Base-by-base conservation (phyloP, 2,888 invertebrate genomes). In the Marronus borbonicus region DNA sequence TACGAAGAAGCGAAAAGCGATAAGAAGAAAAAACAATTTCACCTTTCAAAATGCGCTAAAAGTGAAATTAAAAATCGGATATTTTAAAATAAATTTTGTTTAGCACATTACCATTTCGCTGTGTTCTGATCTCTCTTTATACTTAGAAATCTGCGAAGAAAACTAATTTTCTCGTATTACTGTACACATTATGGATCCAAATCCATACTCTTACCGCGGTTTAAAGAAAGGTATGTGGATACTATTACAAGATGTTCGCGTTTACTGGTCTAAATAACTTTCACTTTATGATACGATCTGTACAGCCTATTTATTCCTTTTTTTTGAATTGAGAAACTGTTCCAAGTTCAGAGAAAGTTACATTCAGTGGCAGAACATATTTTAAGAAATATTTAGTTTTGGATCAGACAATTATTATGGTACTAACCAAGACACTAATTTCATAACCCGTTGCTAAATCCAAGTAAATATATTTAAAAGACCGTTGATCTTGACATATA, bases 311-410 rank as follows among this genome's bases (percentile, higher is more conserved):
- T 58, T 55, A 17, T 28, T 36, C 3, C 0, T 36, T 36, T 36
- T 20, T 28, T 31, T 62, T 24, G 31, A 31, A 28, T 62, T 28
- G 28, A 31, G 28, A 62, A 62, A 62, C 12, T 60, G 44, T 74
- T 62, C 60, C 74, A 74, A 74, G 74, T 74, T 74, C 74, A 62
- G 74, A 74, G 74, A 74, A 74, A 74, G 74, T 60, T 70, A 36
- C 31, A 5, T 5, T 20, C 12, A 55, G n/a, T 4, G 55, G 8
- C n/a, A 20, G 17, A 17, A 44, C 12, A 44, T 44, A 44, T 44
- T 44, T 12, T 44, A 44, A 44, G 44, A 8, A 44, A 44, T 44
- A 44, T 44, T 44, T 44, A 12, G 3, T 44, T 44, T 44, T 44
- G 8, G 12, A 36, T 36, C 31, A 5, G 31, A 36, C 3, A 36